Evolutionary conservation across 2,888 invertebrate species (phyloP).

Genomic region (Pardosa pseudoannulata): DNA sequence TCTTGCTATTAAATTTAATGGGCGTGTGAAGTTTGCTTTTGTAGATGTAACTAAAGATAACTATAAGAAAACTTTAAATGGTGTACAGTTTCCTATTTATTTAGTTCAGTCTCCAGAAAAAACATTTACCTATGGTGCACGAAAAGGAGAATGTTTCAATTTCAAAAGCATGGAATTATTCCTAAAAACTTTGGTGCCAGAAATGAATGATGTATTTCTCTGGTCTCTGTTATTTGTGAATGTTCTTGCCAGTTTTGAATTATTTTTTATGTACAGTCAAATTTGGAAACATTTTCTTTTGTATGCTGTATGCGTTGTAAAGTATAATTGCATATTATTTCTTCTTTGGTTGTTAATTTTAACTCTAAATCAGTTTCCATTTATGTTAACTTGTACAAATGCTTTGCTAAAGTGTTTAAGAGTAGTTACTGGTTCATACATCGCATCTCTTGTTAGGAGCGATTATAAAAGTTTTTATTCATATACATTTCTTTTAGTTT

Average conservation of each 20-base stretch:
- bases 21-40: slow-evolving; percentile 79
- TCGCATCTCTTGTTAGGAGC: slow-evolving; percentile 76
- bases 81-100: slow-evolving; percentile 76
- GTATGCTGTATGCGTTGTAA: slow-evolving; percentile 78
- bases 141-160: slow-evolving; percentile 78
- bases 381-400: slow-evolving; percentile 77
- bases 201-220: slow-evolving; percentile 80
- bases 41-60: slow-evolving; percentile 65
- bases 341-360: slow-evolving; percentile 79
- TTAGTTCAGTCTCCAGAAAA: slow-evolving; percentile 78
- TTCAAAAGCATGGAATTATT: slow-evolving; percentile 79
- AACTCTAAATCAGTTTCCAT: slow-evolving; percentile 78
- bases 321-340: slow-evolving; percentile 79
- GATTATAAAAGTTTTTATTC: slow-evolving; percentile 75
- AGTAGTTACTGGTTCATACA: slow-evolving; percentile 76
- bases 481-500: slow-evolving; percentile 75
- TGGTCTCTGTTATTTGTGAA: slow-evolving; percentile 79
- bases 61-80: slow-evolving; percentile 39
- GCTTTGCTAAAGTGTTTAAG: slow-evolving; percentile 76
- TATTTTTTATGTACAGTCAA: slow-evolving; percentile 78
- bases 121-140: slow-evolving; percentile 78
- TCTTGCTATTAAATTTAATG: slow-evolving; percentile 80
- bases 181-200: slow-evolving; percentile 79
- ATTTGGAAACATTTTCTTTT: slow-evolving; percentile 76
- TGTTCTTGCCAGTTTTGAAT: slow-evolving; percentile 78